These are phyloP conservation scores for Melanotaenia maccullochi DNA, from an alignment of 2,797 vertebrate species.

Conservation along the genomic window DNA sequence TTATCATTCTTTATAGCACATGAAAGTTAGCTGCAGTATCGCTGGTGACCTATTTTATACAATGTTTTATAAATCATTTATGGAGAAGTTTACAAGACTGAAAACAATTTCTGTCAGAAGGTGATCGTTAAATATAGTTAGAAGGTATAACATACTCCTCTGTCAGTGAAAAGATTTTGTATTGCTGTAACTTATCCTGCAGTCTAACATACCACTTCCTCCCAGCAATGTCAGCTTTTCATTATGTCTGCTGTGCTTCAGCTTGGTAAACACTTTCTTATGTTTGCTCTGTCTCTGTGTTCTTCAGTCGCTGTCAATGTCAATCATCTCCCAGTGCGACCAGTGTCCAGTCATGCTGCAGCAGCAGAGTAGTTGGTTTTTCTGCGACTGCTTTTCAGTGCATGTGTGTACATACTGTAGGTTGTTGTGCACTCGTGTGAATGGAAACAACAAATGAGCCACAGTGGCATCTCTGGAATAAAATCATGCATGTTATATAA, in stretches of 20 bases:
- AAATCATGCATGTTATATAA: neutral
- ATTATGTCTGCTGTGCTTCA: neutral
- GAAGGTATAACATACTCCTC: too few species aligned
- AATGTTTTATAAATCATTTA: neutral
- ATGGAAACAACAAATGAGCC: neutral
- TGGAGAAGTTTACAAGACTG: too few species aligned
- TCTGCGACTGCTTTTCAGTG: neutral
- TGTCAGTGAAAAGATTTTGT: too few species aligned
- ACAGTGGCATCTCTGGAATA: neutral
- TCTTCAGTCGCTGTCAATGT: neutral
- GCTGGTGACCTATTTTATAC: neutral
- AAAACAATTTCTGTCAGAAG: too few species aligned
- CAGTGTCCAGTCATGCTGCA: neutral
- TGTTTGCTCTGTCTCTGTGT: neutral
- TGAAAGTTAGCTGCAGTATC: neutral
- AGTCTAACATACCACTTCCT: neutral
- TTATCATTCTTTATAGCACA: neutral
- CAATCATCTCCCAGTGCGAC: neutral
- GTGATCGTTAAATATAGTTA: too few species aligned
- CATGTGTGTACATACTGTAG: neutral
- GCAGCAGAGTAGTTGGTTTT: neutral
- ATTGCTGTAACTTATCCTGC: too few species aligned
- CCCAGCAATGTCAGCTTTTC: neutral
- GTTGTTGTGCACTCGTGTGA: neutral
- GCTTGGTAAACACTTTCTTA: neutral